Base-by-base conservation (phyloP, 2,888 invertebrate species). In the Eristalis intricaria region DNA sequence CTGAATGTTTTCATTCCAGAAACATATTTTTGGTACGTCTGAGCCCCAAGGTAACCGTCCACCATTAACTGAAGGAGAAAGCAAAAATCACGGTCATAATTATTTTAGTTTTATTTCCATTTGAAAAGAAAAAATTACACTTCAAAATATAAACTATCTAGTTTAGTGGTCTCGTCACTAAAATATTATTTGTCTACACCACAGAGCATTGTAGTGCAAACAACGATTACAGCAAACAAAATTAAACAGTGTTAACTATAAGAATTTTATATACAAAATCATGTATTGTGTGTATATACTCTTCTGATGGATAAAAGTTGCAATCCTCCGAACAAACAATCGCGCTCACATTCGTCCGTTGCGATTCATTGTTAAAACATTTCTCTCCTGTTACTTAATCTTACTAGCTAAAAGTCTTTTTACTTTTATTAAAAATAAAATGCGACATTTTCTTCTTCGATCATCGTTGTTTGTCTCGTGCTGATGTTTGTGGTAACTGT, bases 81-180 rank as follows among this genome's bases (percentile, higher is more conserved):
- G 4, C 2, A 38, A 38, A 65, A 3, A 10, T 15, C 22, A 65
- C 8, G 22, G 15, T 29, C 13, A 35, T 4, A 22, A 35, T 74
- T 69, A 65, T 71, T 82, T 82, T 71, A 76, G 75, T 87, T 87
- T 87, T 87, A 87, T 87, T 87, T 87, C 79, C 84, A 87, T 87
- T 87, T 87, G 58, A 79, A 87, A 84, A 84, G 87, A 87, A 87
- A n/a, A 87, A 84, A 87, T 84, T 87, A 87, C 87, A 87, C 84
- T 87, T 84, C 87, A 87, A 84, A 83, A 73, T 50, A 76, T 84
- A 84, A 60, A 76, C 38, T 84, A 79, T 64, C 64, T 79, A 71
- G n/a, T 64, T 64, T 71, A 50, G 50, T 50, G 50, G 19, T 50
- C n/a, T 8, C n/a, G 50, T 77, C 26, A 63, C 65, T 78, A 73